Evolutionary conservation across 2,888 invertebrate species (phyloP), one percentile per base, ranked within the genome.

Genomic region (Cryptocheilus praepositus): DNA sequence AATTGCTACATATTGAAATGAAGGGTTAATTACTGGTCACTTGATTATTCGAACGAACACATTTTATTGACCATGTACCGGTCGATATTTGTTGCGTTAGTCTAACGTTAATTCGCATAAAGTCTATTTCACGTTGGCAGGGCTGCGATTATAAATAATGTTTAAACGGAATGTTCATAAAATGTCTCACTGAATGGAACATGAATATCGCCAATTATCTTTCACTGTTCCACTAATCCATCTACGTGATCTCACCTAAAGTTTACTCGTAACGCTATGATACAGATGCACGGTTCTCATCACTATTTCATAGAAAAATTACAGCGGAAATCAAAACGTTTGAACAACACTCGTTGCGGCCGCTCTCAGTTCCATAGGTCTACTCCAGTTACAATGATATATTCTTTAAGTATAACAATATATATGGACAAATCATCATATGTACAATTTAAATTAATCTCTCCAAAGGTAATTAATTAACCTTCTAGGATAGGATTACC

Each of bases 371-470:
- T 36, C 11, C 36, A 4, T 4, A 36, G 2, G 3, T 36, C 36
- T 36, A 36, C 36, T 36, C 36, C 11, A 36, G 36, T 11, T 36
- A 36, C 36, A 36, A 19, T 49, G 49, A 49, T 18, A 49, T 49
- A 18, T 19, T 49, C 5, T 49, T 49, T 49, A 49, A n/a, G 49
- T n/a, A 49, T 49, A 19, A 49, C 19, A 49, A 18, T 19, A 49
- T 16, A 16, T 49, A 49, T 49, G 18, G 19, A 49, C n/a, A 49
- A 19, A 49, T 11, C 49, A n/a, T 15, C 5, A 59, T 16, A 46
- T 46, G 46, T 18, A 49, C 49, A n/a, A 54, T 54, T 54, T 22
- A 0, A 61, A 43, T 13, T n/a, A 7, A 45, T 61, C 16, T 61
- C 16, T 8, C n/a, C n/a, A 8, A 0, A 1, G 36, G 13, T 25